Evolutionary conservation across 2,888 invertebrate genomes (phyloP), one percentile per base, ranked within the genome.

Genomic region (Gortyna flavago): DNA sequence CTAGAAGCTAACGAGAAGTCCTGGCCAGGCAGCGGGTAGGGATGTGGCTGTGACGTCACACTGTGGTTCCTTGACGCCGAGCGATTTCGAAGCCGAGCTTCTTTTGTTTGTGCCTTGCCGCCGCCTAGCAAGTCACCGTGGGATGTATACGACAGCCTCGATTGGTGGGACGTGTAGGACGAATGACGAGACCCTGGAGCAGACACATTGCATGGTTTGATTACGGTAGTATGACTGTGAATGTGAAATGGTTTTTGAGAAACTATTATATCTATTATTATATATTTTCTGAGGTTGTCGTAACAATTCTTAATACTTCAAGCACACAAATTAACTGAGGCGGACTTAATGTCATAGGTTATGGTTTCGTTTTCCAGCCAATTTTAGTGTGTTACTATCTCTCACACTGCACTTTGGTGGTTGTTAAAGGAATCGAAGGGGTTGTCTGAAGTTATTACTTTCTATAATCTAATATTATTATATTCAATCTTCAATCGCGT

Each of bases 161-260:
- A 99, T 91, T 99, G 99, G 95, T 99, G 99, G 83, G 99, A 99
- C 89, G 99, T 99, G 96, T 99, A 99, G 90, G 99, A 99, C 88
- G 99, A 99, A 96, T 99, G 99, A 89, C 99, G 97, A 87, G 99
- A 98, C 90, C 98, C 98, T 97, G 96, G 21, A 78, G 62, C 38
- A 68, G 35, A 35, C 35, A 62, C 11, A 62, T 25, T 62, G 62
- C 21, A 62, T 62, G 35, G 35, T 35, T 35, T 62, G 21, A 32
- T 62, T 62, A 62, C 21, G 5, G 61, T 29, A 32, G 61, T 21
- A 32, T 11, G 61, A 9, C 32, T 62, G 32, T 61, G 32, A 62
- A 32, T 59, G 18, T 59, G 29, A 29, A 59, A 29, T 62, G 18
- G 21, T 62, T 35, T 9, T 62, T 62, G 35, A 25, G 21, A 25